These are phyloP conservation scores for Felis catus DNA, from an alignment of 2,113 vertebrate species.

Conservation along the genomic window DNA sequence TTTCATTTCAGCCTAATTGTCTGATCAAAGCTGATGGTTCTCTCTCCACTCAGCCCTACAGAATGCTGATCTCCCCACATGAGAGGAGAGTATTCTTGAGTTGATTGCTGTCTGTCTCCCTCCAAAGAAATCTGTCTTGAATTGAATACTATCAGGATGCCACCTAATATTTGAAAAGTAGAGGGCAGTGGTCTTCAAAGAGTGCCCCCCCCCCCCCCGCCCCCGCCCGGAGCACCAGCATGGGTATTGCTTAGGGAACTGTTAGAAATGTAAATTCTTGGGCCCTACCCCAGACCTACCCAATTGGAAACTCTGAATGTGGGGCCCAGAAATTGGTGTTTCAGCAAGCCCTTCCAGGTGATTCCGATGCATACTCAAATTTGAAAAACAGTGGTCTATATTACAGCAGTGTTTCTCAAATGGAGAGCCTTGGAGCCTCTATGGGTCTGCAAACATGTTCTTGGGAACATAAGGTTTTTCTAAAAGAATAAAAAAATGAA, in stretches of 20 bases:
- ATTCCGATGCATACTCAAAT: neutral
- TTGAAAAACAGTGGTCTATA: neutral
- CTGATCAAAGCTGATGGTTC: neutral
- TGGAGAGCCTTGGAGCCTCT: neutral
- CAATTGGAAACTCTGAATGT: neutral
- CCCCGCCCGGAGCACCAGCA: neutral
- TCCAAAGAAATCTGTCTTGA: neutral
- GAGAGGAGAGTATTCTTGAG: neutral
- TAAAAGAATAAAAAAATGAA: slow-evolving; percentile 5
- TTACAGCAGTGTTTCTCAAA: neutral
- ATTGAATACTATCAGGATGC: neutral
- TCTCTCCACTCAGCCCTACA: neutral
- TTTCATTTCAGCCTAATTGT: slow-evolving; percentile 8
- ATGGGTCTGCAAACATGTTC: neutral
- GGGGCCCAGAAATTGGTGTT: neutral
- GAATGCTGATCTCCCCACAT: neutral
- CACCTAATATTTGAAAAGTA: neutral
- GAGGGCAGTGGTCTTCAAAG: neutral
- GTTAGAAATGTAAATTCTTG: slow-evolving; percentile 7
- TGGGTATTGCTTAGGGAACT: neutral
- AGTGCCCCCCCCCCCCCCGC: too few species aligned
- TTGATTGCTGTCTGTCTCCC: neutral
- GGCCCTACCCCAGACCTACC: neutral
- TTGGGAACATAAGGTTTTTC: neutral
- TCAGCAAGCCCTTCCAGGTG: neutral